Conservation (phyloP, 2,113 vertebrate species). For the Brachyhypopomus occidentalis region DNA sequence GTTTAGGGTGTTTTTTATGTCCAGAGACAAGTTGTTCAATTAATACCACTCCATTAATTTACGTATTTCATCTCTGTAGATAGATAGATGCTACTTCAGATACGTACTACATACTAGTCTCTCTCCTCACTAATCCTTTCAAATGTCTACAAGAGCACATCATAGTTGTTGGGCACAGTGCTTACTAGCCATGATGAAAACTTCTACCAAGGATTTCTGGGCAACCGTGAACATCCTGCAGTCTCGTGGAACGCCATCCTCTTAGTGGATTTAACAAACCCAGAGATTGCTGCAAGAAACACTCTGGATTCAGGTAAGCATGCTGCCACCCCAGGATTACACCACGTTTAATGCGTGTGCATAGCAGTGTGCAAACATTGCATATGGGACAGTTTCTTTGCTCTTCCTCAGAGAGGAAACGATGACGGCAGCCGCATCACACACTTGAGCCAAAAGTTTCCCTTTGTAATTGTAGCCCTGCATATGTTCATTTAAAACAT, state of each 20-base stretch:
- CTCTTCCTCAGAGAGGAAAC: slow-evolving; percentile 29
- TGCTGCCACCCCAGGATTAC: slow-evolving; percentile 34
- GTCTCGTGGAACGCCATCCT: slow-evolving; percentile 37
- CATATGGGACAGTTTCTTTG: neutral
- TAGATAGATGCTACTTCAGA: no score
- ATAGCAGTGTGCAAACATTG: slow-evolving; percentile 38
- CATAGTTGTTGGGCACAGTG: slow-evolving; percentile 17
- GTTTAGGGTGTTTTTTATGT: no score
- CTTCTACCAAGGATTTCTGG: slow-evolving; percentile 17
- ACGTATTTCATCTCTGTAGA: no score
- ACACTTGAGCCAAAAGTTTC: slow-evolving; percentile 32
- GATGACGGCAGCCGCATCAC: slow-evolving; percentile 34
- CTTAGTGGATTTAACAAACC: slow-evolving; percentile 44
- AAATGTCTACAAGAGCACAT: slow-evolving; percentile 28
- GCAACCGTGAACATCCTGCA: slow-evolving; percentile 43
- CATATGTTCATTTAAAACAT: slow-evolving; percentile 38
- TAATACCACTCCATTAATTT: no score
- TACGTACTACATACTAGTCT: slow-evolving; percentile 1
- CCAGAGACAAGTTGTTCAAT: no score
- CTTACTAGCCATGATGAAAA: slow-evolving; percentile 30
- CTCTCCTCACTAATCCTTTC: slow-evolving; percentile 1
- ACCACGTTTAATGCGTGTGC: slow-evolving; percentile 50
- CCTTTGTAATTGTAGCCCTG: slow-evolving; percentile 39
- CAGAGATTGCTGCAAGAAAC: slow-evolving; percentile 30
- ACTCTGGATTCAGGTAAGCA: slow-evolving; percentile 41